These are phyloP conservation scores for Lepus americanus DNA, from an alignment of 2,113 vertebrate species.

Conservation along the genomic window DNA sequence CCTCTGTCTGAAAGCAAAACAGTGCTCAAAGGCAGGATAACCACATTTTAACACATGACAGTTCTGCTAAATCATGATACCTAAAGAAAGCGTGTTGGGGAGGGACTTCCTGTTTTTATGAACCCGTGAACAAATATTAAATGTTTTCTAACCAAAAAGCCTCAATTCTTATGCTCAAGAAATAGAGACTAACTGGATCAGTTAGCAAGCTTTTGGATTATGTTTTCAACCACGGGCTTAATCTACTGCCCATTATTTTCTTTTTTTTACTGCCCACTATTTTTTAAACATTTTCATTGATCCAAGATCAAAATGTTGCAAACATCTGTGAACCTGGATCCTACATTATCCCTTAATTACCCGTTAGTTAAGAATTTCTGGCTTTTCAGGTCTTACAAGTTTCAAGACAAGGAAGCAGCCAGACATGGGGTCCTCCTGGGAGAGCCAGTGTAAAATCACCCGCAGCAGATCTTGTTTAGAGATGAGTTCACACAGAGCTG, in stretches of 20 bases:
- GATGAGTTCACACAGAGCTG: background rate
- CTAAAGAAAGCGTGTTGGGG: background rate
- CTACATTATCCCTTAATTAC: background rate
- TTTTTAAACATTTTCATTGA: conserved; percentile 28
- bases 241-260: background rate
- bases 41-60: conserved; percentile 1
- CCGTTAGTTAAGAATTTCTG: background rate
- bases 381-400: background rate
- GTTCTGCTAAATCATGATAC: background rate
- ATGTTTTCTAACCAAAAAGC: background rate
- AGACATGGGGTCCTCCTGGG: background rate
- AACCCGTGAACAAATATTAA: background rate
- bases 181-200: background rate
- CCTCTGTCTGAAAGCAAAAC: background rate
- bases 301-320: background rate
- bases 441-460: background rate
- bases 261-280: background rate
- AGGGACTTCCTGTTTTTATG: background rate
- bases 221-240: background rate
- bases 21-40: background rate
- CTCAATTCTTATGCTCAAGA: background rate
- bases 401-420: background rate
- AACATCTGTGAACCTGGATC: background rate
- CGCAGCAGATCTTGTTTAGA: background rate
- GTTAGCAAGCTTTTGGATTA: background rate